phyloP scores from a whole-genome alignment of 2,113 vertebrate species.

The Nannospalax galili region DNA sequence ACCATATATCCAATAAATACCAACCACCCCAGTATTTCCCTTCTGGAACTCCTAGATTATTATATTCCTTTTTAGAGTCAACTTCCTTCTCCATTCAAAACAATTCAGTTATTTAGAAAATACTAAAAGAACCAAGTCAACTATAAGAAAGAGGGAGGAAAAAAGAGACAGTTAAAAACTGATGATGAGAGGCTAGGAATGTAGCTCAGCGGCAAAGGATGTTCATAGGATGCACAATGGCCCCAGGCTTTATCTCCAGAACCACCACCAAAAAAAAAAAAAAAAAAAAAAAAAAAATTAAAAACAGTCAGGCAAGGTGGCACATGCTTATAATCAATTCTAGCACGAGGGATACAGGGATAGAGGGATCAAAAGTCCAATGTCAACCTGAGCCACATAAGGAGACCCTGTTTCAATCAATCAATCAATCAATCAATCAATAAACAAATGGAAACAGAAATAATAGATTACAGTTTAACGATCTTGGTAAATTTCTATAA shows the following conservation, averaged over 20 bases:
- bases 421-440: too few relatives aligned
- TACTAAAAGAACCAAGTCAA: constrained; percentile 26
- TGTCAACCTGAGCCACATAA: neutral
- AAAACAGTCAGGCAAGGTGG: neutral
- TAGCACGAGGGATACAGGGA: neutral
- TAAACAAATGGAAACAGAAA: neutral
- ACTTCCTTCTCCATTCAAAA: constrained; percentile 51
- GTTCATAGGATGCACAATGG: neutral
- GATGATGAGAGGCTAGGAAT: neutral
- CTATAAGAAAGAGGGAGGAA: neutral
- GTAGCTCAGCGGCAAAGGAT: neutral
- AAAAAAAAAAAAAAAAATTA: neutral
- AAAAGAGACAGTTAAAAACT: neutral
- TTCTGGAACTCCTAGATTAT: constrained; percentile 11
- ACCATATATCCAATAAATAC: neutral
- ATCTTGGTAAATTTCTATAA: constrained; percentile 36
- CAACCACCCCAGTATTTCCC: neutral
- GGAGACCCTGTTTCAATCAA: neutral
- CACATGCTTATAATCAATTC: neutral
- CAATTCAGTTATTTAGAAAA: constrained; percentile 56
- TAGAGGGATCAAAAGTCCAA: neutral
- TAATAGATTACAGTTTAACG: constrained; percentile 46
- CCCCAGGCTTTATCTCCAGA: neutral
- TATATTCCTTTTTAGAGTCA: constrained; percentile 35
- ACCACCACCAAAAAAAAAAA: neutral